Conservation (phyloP, 2,888 invertebrate genomes). For the Coleophora flavipennella region DNA sequence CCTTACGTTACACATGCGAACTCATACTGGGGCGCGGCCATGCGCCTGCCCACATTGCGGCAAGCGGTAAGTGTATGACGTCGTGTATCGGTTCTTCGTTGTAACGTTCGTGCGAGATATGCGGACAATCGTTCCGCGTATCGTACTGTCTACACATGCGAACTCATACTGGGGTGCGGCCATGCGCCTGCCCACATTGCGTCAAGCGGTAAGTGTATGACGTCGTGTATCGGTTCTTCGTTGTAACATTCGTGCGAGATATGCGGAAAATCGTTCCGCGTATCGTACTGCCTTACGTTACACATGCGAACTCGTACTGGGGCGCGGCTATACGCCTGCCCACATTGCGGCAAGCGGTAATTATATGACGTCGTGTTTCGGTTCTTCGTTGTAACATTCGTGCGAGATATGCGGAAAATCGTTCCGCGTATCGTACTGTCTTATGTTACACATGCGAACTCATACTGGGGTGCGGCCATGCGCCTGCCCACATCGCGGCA, state of each 20-base stretch:
- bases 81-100: too few relatives aligned
- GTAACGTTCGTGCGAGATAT: slow-evolving; percentile 84
- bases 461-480: slow-evolving; percentile 85
- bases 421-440: slow-evolving; percentile 84
- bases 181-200: slow-evolving; percentile 77
- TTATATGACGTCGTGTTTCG: too few relatives aligned
- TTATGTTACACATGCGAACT: slow-evolving; percentile 85
- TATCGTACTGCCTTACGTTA: slow-evolving; percentile 83
- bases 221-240: too few relatives aligned
- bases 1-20: slow-evolving; percentile 83
- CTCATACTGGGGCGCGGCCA: slow-evolving; percentile 84
- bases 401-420: slow-evolving; percentile 87
- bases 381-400: too few relatives aligned
- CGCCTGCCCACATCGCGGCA: slow-evolving; percentile 70
- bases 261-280: slow-evolving; percentile 85
- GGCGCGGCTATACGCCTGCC: slow-evolving; percentile 81
- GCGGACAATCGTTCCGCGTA: slow-evolving; percentile 85
- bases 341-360: slow-evolving; percentile 35
- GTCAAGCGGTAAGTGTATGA: slow-evolving; percentile 31
- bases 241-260: slow-evolving; percentile 85
- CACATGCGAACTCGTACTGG: slow-evolving; percentile 87
- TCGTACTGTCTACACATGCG: slow-evolving; percentile 86
- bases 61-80: slow-evolving; percentile 14
- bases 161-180: slow-evolving; percentile 83
- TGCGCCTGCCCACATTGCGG: slow-evolving; percentile 76